These are phyloP conservation scores for Ectemnius continuus DNA, from an alignment of 2,888 invertebrate species.

Conservation along the genomic window DNA sequence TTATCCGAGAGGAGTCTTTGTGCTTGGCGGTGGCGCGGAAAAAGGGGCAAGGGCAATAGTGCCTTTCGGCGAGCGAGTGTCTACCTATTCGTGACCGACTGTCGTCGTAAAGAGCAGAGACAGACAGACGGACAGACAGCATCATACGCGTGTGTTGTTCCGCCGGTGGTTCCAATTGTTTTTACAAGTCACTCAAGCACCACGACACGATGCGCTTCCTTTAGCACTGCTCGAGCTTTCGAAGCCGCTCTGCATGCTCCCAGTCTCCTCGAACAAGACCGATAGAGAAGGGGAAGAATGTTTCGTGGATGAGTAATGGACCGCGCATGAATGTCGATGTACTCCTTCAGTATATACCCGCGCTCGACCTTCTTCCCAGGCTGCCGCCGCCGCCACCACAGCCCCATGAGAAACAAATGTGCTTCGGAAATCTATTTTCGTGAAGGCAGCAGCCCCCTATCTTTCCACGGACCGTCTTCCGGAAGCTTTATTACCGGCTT, in stretches of 20 bases:
- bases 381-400: no score
- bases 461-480: neutral
- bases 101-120: conserved; percentile 25
- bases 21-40: no score
- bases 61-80: no score
- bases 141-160: conserved; percentile 13
- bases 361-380: no score
- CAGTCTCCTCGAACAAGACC: neutral
- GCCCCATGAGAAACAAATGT: neutral
- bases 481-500: neutral
- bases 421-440: conserved; percentile 8
- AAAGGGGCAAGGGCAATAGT: no score
- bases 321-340: neutral
- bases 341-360: no score
- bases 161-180: conserved; percentile 45
- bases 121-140: neutral
- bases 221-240: no score
- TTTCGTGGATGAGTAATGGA: conserved; percentile 7
- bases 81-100: no score
- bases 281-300: no score
- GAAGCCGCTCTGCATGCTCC: neutral
- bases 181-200: conserved; percentile 52
- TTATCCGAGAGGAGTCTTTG: no score
- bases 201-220: conserved; percentile 11
- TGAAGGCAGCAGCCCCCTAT: neutral